Evolutionary conservation across 1,140 invertebrate genomes (phyloP).

Genomic region (Lucilia cuprina): DNA sequence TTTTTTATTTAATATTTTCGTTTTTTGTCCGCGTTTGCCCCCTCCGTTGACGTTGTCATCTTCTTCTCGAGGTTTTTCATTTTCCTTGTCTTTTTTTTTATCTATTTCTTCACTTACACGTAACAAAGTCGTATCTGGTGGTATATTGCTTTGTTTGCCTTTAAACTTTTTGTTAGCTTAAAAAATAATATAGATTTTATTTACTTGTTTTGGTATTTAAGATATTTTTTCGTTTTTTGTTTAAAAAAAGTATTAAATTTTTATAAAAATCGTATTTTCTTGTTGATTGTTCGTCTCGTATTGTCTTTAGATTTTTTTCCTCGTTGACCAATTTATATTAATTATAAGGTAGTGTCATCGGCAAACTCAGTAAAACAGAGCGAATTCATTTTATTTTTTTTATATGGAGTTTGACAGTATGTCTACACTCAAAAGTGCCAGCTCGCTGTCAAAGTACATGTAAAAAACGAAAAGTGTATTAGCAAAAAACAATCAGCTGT

Average conservation of each 20-base stretch:
- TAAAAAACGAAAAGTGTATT: no score
- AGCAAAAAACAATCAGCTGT: no score
- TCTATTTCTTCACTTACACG: conserved; percentile 2
- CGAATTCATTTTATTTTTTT: no score
- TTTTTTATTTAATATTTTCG: background rate
- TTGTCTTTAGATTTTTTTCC: conserved; percentile 1
- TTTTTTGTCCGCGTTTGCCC: background rate
- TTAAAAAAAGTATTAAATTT: background rate
- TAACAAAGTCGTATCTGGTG: background rate
- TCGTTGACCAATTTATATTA: no score
- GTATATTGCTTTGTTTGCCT: background rate
- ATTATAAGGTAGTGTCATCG: no score
- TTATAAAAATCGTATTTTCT: background rate
- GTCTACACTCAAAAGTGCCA: no score
- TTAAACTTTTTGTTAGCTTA: background rate
- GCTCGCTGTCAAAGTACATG: no score
- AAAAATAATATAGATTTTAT: background rate
- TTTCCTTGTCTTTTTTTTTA: background rate
- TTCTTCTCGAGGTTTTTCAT: background rate
- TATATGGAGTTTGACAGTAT: no score
- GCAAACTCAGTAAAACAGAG: no score
- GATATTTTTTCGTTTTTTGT: background rate
- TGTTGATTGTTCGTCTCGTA: conserved; percentile 14
- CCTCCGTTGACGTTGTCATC: background rate
- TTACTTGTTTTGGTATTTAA: background rate